Evolutionary conservation across 2,113 vertebrate genomes (phyloP).

Genomic region (Miniopterus natalensis): DNA sequence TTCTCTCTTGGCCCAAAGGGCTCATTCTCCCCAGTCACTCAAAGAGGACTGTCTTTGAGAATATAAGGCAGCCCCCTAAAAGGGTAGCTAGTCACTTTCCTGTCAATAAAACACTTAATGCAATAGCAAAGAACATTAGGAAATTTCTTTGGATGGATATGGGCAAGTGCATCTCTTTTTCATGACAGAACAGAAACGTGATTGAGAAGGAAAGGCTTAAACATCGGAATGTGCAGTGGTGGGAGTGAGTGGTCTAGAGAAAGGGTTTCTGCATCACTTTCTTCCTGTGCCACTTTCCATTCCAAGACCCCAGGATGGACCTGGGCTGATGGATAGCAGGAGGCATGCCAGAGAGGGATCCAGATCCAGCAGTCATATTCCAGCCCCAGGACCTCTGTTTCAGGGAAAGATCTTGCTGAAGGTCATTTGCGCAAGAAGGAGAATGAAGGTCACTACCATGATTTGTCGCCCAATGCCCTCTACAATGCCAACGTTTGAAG

Average conservation of each 20-base stretch:
- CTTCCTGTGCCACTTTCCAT: background rate
- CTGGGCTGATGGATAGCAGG: background rate
- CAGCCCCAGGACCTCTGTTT: background rate
- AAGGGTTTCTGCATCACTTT: background rate
- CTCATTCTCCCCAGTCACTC: background rate
- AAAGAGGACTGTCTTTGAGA: slow-evolving; percentile 30
- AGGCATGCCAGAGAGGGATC: background rate
- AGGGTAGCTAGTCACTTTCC: background rate
- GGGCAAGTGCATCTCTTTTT: background rate
- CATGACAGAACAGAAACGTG: background rate
- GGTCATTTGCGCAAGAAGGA: background rate
- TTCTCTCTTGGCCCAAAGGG: background rate
- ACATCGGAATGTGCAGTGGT: background rate
- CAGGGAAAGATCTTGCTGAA: background rate
- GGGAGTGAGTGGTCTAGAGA: background rate
- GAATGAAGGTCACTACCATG: background rate
- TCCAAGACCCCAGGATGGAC: background rate
- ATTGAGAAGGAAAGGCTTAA: slow-evolving; percentile 2
- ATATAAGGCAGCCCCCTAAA: background rate
- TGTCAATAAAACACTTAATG: background rate
- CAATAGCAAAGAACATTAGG: background rate
- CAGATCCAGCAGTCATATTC: background rate
- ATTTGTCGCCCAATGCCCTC: background rate
- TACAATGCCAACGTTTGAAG: background rate
- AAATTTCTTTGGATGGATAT: background rate